Evolutionary conservation across 2,888 invertebrate genomes (phyloP).

Genomic region (Scaeva pyrastri): DNA sequence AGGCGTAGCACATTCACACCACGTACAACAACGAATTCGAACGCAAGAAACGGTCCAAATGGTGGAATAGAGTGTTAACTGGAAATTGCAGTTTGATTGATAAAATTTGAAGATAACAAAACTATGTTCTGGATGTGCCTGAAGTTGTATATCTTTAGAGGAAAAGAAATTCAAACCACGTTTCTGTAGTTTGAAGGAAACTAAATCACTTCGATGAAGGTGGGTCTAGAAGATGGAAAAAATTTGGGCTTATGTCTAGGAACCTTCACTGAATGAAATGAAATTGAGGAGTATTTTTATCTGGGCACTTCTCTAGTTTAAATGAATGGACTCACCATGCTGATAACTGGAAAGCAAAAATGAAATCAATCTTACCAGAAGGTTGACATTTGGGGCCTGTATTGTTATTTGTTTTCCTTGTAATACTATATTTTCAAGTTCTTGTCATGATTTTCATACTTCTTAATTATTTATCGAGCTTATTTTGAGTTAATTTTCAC

Average conservation of each 20-base stretch:
- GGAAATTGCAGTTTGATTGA: conserved; percentile 71
- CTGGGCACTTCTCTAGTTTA: conserved; percentile 10
- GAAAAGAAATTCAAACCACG: conserved; percentile 50
- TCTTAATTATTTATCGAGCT: no score
- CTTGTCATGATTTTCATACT: no score
- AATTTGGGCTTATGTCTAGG: background rate
- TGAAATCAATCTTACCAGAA: no score
- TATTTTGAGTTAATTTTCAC: background rate
- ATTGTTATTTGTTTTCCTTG: background rate
- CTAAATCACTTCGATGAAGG: conserved; percentile 30
- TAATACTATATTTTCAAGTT: no score
- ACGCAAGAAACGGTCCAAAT: background rate
- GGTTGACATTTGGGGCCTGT: background rate
- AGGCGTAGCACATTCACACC: background rate
- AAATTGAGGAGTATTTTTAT: conserved; percentile 15
- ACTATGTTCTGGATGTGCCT: conserved; percentile 11
- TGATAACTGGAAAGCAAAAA: background rate
- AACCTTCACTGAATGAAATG: conserved; percentile 12
- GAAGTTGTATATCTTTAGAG: conserved; percentile 40
- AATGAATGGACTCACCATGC: background rate
- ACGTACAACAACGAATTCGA: background rate
- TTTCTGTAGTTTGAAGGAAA: background rate
- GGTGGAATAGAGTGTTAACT: conserved; percentile 55
- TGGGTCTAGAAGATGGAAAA: background rate
- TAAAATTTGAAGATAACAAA: conserved; percentile 58